These are phyloP conservation scores for Archips crataeganus DNA, from an alignment of 2,888 invertebrate species.

Conservation along the genomic window DNA sequence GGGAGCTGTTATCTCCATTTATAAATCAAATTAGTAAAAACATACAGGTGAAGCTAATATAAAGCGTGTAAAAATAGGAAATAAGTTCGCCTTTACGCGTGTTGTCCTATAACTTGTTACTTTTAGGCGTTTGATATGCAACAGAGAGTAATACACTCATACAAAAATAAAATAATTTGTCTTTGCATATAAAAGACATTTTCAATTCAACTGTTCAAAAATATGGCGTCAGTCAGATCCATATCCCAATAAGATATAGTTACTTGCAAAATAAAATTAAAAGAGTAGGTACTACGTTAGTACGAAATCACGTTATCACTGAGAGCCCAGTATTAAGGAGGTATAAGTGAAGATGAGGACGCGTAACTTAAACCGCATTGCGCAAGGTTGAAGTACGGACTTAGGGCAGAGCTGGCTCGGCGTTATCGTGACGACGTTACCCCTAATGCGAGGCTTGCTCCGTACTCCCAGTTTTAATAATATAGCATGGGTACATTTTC, in stretches of 20 bases:
- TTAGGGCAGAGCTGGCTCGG: conserved; percentile 27
- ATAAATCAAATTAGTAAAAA: too few species aligned
- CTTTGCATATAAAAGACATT: too few species aligned
- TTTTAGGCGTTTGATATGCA: too few species aligned
- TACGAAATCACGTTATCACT: background rate
- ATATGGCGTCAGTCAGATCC: too few species aligned
- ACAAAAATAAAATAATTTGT: too few species aligned
- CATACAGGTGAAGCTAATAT: too few species aligned
- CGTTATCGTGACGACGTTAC: conserved; percentile 25
- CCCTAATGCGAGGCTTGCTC: conserved; percentile 20
- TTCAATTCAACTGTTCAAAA: too few species aligned
- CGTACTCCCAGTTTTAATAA: conserved; percentile 17
- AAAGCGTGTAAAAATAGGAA: too few species aligned
- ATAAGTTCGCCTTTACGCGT: too few species aligned
- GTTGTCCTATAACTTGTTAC: too few species aligned
- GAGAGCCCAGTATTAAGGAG: background rate
- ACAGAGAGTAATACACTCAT: too few species aligned
- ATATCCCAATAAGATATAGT: background rate
- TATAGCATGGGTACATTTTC: conserved; percentile 4
- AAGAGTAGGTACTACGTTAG: background rate
- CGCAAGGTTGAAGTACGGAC: conserved; percentile 38
- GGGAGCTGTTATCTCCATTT: too few species aligned
- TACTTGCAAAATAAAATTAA: background rate
- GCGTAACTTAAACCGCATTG: conserved; percentile 39
- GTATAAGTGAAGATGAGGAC: conserved; percentile 32